Base-by-base conservation (phyloP, 2,888 invertebrate species). In the Carcina quercana region DNA sequence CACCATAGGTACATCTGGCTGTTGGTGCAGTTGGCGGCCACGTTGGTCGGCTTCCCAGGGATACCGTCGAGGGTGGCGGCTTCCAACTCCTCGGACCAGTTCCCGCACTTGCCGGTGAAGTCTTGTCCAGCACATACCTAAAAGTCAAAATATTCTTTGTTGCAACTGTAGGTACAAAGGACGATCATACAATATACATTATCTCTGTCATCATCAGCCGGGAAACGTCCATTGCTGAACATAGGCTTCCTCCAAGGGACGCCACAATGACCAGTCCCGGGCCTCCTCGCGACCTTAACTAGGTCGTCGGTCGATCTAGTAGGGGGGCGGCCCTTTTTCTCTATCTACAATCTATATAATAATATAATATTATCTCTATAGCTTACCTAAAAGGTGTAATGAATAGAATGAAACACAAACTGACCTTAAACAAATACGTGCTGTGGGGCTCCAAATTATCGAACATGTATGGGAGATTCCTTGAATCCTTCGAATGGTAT, bases 21-120 rank as follows among this genome's bases (percentile, higher is more conserved):
- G 8, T 51, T 53, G 5, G 79, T 78, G 59, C 95, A 95, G n/a
- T 80, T 71, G 1, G 91, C 86, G 4, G 76, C 69, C 0, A 93
- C 85, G 57, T 91, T 88, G 40, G 86, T 86, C 0, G 94, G 94
- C 35, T 90, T 87, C 25, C 91, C 90, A 1, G 94, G 89, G 8
- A 88, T 88, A 2, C 95, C 95, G 63, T 95, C 95, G 75, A 93
- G 86, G 0, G 95, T 95, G 0, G 91, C 91, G 0, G 93, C 95
- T 57, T 91, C 90, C 42, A 93, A 91, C 47, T 88, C 83, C 17
- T 87, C 83, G 0, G 95, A 95, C 90, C 91, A 92, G 7, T 89
- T 86, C 0, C 94, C 93, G 59, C 95, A 96, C 22, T 85, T 74
- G 45, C 86, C 86, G 0, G 91, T 91, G 51, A 89, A 91, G 46